phyloP scores from a whole-genome alignment of 2,113 vertebrate genomes.

The Vanacampus margaritifer region DNA sequence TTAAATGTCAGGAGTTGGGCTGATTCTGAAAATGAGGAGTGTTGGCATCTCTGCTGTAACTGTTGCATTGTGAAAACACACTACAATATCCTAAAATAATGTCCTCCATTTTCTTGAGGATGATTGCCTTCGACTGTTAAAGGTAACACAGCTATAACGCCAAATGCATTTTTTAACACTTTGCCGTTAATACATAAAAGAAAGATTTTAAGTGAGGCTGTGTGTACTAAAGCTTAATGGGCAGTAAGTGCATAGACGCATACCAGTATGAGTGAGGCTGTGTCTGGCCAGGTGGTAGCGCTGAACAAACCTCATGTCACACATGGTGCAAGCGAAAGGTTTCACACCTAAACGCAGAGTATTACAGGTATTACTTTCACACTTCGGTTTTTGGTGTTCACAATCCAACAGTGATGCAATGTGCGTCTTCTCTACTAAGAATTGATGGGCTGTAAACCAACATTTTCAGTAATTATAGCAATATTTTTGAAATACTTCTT shows the following conservation, averaged over 20 bases:
- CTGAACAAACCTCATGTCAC: constrained; percentile 78
- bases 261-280: constrained; percentile 80
- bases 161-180: not conserved
- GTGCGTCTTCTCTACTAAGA: constrained; percentile 12
- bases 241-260: constrained; percentile 48
- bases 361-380: constrained; percentile 61
- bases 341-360: constrained; percentile 76
- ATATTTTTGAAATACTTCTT: not conserved
- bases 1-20: not conserved
- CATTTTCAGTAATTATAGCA: constrained; percentile 2
- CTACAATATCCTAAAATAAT: not conserved
- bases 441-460: constrained; percentile 71
- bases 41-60: not conserved
- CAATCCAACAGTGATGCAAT: constrained; percentile 59
- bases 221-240: not conserved
- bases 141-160: not conserved
- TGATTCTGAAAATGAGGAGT: not conserved
- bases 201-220: not conserved
- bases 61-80: constrained; percentile 6
- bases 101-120: not conserved
- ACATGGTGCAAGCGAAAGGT: constrained; percentile 76
- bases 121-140: not conserved
- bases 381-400: constrained; percentile 41
- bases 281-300: constrained; percentile 78
- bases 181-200: not conserved